Evolutionary conservation across 2,888 invertebrate genomes (phyloP).

Genomic region (Drosophila melanocephala): DNA sequence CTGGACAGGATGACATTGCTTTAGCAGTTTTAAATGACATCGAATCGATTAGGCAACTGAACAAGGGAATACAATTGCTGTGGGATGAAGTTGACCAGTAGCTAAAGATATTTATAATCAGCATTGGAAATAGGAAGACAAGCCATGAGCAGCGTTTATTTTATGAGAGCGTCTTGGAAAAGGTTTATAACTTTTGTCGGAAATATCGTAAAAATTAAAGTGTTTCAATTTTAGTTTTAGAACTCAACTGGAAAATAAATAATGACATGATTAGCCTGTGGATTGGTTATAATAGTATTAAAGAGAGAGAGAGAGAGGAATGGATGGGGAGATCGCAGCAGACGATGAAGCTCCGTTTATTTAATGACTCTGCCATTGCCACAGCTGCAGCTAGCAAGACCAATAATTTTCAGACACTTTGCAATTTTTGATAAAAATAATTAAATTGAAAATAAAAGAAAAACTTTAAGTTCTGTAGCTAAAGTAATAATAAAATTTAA

Average conservation of each 20-base stretch:
- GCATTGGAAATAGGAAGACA: neutral
- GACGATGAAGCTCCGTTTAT: neutral
- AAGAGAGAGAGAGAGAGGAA: too few species aligned
- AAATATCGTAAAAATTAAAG: neutral
- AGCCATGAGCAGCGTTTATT: neutral
- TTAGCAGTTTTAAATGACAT: constrained; percentile 15
- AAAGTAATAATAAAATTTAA: neutral
- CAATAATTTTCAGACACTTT: neutral
- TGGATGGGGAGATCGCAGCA: neutral
- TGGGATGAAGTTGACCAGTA: neutral
- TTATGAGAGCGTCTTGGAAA: neutral
- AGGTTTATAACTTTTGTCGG: neutral
- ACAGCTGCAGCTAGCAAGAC: neutral
- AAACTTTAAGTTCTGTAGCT: neutral
- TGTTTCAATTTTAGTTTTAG: neutral
- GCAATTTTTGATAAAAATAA: neutral
- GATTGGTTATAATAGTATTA: neutral
- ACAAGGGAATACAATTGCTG: neutral
- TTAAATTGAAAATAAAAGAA: neutral
- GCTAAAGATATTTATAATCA: neutral
- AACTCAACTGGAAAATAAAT: neutral
- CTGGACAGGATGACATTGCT: constrained; percentile 25
- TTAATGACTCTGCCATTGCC: neutral
- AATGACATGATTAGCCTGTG: neutral
- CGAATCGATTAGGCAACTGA: constrained; percentile 10